Conservation (phyloP, 2,797 vertebrate species). For the Ceryle rudis region DNA sequence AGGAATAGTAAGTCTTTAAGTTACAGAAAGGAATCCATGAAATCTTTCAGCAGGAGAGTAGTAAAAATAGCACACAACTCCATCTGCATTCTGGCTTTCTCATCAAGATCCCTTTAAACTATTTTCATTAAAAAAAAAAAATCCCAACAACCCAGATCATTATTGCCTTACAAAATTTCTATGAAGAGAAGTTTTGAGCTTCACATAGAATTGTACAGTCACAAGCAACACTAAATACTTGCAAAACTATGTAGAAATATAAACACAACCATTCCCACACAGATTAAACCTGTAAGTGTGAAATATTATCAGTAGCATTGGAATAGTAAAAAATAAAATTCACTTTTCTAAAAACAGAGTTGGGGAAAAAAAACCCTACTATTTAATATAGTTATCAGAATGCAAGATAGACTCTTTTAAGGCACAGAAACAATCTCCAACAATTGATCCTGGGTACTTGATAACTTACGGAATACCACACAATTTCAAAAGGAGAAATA, state of each 20-base stretch:
- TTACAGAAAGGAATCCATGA: not conserved
- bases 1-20: not conserved
- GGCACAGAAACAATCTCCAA: not conserved
- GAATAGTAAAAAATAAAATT: not conserved
- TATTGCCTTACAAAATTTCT: not conserved
- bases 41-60: not conserved
- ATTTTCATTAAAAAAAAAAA: not conserved
- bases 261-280: not conserved
- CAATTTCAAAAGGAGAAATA: not conserved
- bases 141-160: not conserved
- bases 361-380: not conserved
- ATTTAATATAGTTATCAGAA: not conserved
- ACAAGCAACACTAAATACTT: not conserved
- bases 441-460: fast-evolving
- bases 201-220: fast-evolving
- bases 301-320: not conserved
- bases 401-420: not conserved
- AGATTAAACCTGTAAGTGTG: not conserved
- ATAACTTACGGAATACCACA: not conserved
- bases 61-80: not conserved
- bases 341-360: not conserved
- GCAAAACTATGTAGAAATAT: not conserved
- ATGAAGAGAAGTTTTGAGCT: not conserved
- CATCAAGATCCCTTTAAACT: not conserved
- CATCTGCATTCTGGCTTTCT: not conserved